phyloP scores from a whole-genome alignment of 2,113 vertebrate genomes.

The Falco punctatus region DNA sequence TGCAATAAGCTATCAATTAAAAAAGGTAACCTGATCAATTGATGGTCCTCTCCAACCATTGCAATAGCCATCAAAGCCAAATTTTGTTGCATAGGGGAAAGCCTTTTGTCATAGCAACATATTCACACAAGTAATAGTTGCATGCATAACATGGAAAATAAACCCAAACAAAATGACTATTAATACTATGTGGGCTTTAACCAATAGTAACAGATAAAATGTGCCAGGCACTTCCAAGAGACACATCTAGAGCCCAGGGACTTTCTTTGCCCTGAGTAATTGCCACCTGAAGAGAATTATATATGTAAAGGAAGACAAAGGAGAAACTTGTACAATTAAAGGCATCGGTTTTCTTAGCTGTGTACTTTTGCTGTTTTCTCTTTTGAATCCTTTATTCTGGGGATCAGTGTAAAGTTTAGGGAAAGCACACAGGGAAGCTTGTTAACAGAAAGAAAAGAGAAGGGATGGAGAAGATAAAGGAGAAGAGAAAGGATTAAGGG shows the following conservation, averaged over 20 bases:
- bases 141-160: background rate
- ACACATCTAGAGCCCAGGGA: background rate
- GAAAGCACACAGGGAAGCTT: background rate
- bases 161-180: slow-evolving; percentile 18
- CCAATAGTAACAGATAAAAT: slow-evolving; percentile 12
- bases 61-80: slow-evolving; percentile 1
- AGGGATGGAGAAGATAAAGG: background rate
- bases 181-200: background rate
- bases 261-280: background rate
- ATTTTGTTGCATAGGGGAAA: background rate
- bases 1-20: slow-evolving; percentile 31
- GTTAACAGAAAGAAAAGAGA: background rate
- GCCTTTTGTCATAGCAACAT: slow-evolving; percentile 22
- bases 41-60: background rate
- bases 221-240: background rate
- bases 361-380: background rate
- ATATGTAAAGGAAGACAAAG: slow-evolving; percentile 2
- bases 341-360: background rate
- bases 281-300: background rate
- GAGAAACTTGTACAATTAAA: slow-evolving; percentile 28
- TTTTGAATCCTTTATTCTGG: background rate
- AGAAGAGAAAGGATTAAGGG: background rate
- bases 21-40: slow-evolving; percentile 16
- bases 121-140: background rate
- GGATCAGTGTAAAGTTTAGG: background rate